Evolutionary conservation across 2,113 vertebrate species (phyloP), one percentile per base, ranked within the genome.

Genomic region (Siniperca chuatsi): DNA sequence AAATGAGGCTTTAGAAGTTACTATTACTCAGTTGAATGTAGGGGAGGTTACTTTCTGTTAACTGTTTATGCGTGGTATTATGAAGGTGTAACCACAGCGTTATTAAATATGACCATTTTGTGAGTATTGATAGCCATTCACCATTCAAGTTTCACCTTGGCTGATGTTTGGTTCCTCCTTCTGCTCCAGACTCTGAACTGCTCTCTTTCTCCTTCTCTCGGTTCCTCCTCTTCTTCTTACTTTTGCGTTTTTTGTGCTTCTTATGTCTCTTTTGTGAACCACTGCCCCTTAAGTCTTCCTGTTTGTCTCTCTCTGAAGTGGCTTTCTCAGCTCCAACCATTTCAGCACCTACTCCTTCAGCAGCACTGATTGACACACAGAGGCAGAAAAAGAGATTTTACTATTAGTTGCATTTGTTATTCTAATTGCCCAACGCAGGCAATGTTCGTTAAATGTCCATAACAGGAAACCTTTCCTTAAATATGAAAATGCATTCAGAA

Each of bases 201-300:
- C 94, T 95, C 0, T 90, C 94, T 83, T 96, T 97, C 86, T 95
- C 97, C 96, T 97, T 97, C 81, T 95, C 96, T 91, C 96, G 96
- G 90, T 97, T 97, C 90, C 92, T 97, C 90, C 95, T 97, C 91
- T 97, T 99, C 92, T 98, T 98, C 90, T 98, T 98, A 78, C 96
- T 98, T 95, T 98, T 99, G 93, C 98, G 97, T 87, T 97, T 98
- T 92, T 99, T 99, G 90, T 97, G 97, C 71, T 98, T 98, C 90
- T 98, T 98, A 37, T 97, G 96, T 87, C 97, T 97, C 87, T 97
- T 98, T 8, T 90, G 96, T 61, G 96, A 95, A 71, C 94, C 92
- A 83, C 96, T 93, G 88, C 90, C 35, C 35, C 64, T 62, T 0
- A 54, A 2, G 4, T 94, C 87, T 93, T 96, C 85, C 95, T 96